Evolutionary conservation across 1,140 invertebrate genomes (phyloP).

Genomic region (Drosophila nebulosa): DNA sequence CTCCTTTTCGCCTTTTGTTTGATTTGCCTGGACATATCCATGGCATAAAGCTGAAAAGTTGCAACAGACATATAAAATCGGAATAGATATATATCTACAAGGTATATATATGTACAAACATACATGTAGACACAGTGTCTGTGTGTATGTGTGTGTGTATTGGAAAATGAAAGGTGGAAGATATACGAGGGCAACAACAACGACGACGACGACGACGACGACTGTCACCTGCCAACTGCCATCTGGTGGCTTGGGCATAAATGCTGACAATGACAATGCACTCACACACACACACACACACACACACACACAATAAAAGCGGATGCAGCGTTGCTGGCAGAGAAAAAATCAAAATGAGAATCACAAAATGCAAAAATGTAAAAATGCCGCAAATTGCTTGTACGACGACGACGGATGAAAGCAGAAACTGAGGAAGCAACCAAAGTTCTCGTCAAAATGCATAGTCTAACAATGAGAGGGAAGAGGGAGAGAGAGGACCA

Average conservation of each 20-base stretch:
- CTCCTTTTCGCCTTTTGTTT: constrained; percentile 34
- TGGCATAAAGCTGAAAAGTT: constrained; percentile 51
- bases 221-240: constrained; percentile 7
- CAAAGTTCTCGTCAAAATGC: background rate
- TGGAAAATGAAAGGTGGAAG: background rate
- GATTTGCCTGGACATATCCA: constrained; percentile 49
- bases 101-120: background rate
- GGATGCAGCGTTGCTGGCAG: constrained; percentile 32
- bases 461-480: background rate
- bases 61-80: constrained; percentile 16
- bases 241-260: constrained; percentile 34
- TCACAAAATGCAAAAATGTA: constrained; percentile 67
- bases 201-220: constrained; percentile 16
- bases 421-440: constrained; percentile 70
- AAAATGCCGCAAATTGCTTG: constrained; percentile 64
- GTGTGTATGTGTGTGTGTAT: background rate
- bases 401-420: constrained; percentile 28
- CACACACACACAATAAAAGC: constrained; percentile 12
- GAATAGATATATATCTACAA: background rate
- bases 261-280: constrained; percentile 8
- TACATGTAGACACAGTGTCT: background rate
- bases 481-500: background rate
- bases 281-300: constrained; percentile 7
- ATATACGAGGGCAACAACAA: constrained; percentile 16
- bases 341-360: constrained; percentile 65